Evolutionary conservation across 2,797 vertebrate genomes (phyloP), one percentile per base, ranked within the genome.

Genomic region (Trachurus trachurus): DNA sequence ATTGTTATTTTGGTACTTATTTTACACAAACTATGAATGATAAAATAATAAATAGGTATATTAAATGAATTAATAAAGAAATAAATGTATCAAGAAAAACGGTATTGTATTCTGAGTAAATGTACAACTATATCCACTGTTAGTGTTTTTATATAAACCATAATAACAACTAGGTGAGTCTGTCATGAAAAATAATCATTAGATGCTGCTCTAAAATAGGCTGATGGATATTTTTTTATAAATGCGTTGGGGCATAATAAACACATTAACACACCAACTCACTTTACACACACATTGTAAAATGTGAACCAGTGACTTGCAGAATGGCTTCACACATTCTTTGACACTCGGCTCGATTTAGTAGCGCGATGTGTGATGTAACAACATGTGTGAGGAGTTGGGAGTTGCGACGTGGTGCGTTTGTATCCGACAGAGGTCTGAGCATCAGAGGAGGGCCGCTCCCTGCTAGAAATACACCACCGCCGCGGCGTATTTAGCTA

Each of bases 251-350:
- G 13, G 9, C 15, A 40, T 54, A 1, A 26, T 26, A 57, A 11
- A 50, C 39, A 49, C 44, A 72, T 42, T 37, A 50, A 66, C 68
- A 54, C 71, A 53, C 13, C 1, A 2, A 6, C 59, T 74, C 29
- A 53, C 42, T 34, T 42, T 37, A 67, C 53, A 42, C 29, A 40
- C 19, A 21, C 37, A 1, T 45, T 74, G 66, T 58, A 72, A 73
- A 66, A 26, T 73, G 56, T 68, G 47, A 19, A 57, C n/a, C 58
- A 61, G 19, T 6, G 22, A 80, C 53, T 71, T 42, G 39, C 57
- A 80, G 53, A 82, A 82, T 45, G 68, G 45, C 74, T 86, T 86
- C 80, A 84, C 70, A 58, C 71, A 60, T 57, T 81, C 57, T 74
- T 74, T 56, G 19, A 29, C 52, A 3, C 49, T 66, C 5, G 9